Percentiles rank a stretch among this genome's conserved stretches.
These are phyloP conservation scores for Oryzias javanicus DNA, from an alignment of 2,113 vertebrate genomes.

Conservation along the genomic window DNA sequence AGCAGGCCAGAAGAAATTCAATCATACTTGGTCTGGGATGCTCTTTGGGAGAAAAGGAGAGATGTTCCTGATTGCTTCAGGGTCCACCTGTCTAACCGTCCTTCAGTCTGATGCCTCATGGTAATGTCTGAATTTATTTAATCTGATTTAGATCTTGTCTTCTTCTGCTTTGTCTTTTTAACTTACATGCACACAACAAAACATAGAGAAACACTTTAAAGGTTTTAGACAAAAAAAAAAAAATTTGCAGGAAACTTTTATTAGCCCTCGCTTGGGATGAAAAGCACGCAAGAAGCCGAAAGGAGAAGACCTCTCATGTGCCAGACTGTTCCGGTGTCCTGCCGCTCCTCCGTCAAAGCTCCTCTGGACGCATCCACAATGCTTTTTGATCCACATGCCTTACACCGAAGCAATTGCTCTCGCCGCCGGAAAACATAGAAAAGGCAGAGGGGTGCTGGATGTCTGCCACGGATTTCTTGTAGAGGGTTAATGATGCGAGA, in stretches of 20 bases:
- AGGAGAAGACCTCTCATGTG: slow-evolving; percentile 6
- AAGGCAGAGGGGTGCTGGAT: slow-evolving; percentile 38
- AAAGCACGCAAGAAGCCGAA: slow-evolving; percentile 11
- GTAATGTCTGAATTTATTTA: background rate
- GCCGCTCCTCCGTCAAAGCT: slow-evolving; percentile 2
- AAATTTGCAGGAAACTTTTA: slow-evolving; percentile 6
- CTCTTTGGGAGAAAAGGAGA: slow-evolving; percentile 35
- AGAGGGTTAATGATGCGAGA: slow-evolving; percentile 58
- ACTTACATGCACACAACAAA: background rate
- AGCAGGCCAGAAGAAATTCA: slow-evolving; percentile 30
- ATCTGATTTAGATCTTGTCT: background rate
- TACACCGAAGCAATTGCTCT: slow-evolving; percentile 19
- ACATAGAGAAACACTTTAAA: background rate
- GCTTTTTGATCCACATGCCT: slow-evolving; percentile 36
- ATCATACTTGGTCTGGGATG: slow-evolving; percentile 50
- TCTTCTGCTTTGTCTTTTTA: slow-evolving; percentile 3
- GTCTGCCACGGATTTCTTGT: slow-evolving; percentile 34
- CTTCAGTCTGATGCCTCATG: slow-evolving; percentile 26
- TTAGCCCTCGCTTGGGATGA: slow-evolving; percentile 22
- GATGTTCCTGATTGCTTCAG: slow-evolving; percentile 53
- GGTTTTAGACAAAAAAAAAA: background rate
- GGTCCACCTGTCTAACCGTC: slow-evolving; percentile 36
- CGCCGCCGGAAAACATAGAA: slow-evolving; percentile 23
- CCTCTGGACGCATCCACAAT: slow-evolving; percentile 19
- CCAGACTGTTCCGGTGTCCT: slow-evolving; percentile 2